A percentile compares a stretch with the other conserved stretches of the same genome.
Conservation (phyloP, 2,797 vertebrate species). For the Channallabes apus region DNA sequence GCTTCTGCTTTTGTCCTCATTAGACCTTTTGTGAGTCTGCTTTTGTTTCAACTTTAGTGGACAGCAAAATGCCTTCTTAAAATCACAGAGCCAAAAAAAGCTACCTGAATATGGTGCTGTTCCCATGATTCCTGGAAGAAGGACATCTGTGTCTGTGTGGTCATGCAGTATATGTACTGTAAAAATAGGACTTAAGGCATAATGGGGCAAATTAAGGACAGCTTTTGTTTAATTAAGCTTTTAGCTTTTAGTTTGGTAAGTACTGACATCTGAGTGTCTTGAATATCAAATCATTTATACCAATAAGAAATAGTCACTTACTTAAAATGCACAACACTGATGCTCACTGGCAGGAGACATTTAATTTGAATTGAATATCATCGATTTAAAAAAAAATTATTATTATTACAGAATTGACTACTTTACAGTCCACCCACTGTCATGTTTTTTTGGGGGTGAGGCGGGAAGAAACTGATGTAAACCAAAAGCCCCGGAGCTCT, state of each 20-base stretch:
- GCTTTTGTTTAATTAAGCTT: background rate
- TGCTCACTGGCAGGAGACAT: background rate
- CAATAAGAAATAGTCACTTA: background rate
- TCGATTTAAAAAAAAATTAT: background rate
- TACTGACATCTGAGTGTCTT: background rate
- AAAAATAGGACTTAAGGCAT: background rate
- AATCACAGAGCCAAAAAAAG: conserved; percentile 54
- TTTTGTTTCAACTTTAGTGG: conserved; percentile 52
- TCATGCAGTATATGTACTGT: background rate
- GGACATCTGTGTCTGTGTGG: conserved; percentile 64
- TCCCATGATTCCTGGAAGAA: conserved; percentile 56
- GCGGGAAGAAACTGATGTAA: background rate
- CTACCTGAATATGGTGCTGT: conserved; percentile 60
- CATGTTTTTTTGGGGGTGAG: too few relatives aligned
- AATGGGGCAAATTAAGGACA: background rate
- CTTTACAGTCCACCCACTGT: background rate
- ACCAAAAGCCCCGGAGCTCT: background rate
- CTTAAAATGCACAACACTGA: background rate
- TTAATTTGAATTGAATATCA: background rate
- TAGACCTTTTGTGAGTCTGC: conserved; percentile 44
- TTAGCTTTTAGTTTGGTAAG: too few relatives aligned
- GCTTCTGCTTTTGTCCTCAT: conserved; percentile 19
- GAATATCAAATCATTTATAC: background rate
- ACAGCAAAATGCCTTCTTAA: conserved; percentile 58
- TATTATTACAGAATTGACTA: background rate